phyloP scores from a whole-genome alignment of 2,888 invertebrate genomes.

The Malachius bipustulatus region DNA sequence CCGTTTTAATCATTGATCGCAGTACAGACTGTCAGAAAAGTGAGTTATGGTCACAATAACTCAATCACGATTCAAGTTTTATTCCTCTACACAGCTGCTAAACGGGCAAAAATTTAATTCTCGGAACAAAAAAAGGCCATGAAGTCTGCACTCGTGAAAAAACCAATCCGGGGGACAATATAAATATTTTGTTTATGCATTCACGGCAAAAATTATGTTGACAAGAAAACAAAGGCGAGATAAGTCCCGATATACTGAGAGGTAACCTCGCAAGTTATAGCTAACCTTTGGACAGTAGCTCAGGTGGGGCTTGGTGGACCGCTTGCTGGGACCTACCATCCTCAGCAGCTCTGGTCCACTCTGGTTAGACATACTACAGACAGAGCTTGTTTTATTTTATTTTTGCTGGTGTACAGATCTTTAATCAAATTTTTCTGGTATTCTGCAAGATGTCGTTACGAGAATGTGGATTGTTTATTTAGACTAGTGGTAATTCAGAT shows the following conservation, averaged over 20 bases:
- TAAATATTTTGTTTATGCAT: constrained; percentile 42
- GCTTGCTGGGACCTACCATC: not conserved
- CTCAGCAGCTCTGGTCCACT: constrained; percentile 26
- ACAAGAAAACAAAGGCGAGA: constrained; percentile 41
- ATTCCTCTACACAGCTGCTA: constrained; percentile 29
- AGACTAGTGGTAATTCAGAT: constrained; percentile 29
- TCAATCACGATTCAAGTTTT: constrained; percentile 38
- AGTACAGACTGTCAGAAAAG: constrained; percentile 14
- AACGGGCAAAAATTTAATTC: constrained; percentile 36
- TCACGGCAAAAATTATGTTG: constrained; percentile 41
- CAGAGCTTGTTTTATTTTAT: constrained; percentile 34
- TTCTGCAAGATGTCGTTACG: constrained; percentile 35
- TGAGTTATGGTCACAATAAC: constrained; percentile 35
- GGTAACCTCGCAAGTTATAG: constrained; percentile 38
- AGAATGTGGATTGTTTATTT: constrained; percentile 31
- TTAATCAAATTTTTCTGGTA: constrained; percentile 39
- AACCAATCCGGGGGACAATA: constrained; percentile 38
- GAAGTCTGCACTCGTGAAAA: constrained; percentile 31
- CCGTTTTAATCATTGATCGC: constrained; percentile 1
- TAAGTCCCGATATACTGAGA: constrained; percentile 38
- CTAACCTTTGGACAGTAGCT: constrained; percentile 34
- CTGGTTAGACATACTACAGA: constrained; percentile 37
- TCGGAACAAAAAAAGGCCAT: constrained; percentile 31
- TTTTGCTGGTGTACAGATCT: constrained; percentile 34
- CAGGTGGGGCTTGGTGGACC: constrained; percentile 19